Percentiles rank a stretch among this genome's conserved stretches.
These are phyloP conservation scores for Podilymbus podiceps DNA, from an alignment of 2,113 vertebrate genomes.

Conservation along the genomic window DNA sequence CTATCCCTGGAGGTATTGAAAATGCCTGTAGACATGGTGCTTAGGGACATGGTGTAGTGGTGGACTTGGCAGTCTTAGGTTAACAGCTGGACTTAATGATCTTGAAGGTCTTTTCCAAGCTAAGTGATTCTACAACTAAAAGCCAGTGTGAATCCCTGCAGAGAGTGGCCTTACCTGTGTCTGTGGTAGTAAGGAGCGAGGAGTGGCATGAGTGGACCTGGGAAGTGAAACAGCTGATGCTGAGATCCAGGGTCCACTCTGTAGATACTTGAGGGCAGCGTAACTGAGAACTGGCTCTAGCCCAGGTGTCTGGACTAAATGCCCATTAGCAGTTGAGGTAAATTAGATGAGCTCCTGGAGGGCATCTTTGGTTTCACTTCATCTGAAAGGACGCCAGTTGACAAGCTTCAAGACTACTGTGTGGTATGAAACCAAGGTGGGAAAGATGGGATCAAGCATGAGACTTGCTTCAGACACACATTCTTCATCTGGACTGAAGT, in stretches of 20 bases:
- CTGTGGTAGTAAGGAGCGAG: background rate
- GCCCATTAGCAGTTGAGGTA: background rate
- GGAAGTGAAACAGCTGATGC: background rate
- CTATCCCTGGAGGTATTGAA: too few relatives aligned
- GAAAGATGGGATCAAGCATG: background rate
- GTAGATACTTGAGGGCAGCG: background rate
- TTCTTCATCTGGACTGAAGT: background rate
- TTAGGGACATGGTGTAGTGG: too few relatives aligned
- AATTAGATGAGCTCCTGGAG: background rate
- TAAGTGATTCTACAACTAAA: background rate
- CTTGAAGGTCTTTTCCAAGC: too few relatives aligned
- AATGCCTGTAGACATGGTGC: too few relatives aligned
- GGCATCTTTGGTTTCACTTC: background rate
- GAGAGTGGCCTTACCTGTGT: background rate
- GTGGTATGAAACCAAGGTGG: background rate
- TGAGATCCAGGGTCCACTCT: background rate
- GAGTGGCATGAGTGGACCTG: background rate
- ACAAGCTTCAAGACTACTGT: background rate
- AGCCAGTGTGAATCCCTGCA: background rate
- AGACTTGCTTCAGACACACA: background rate
- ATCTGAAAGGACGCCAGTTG: background rate
- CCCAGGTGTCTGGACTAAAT: background rate
- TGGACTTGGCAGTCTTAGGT: too few relatives aligned
- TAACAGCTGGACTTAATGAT: too few relatives aligned
- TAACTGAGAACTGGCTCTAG: background rate